Evolutionary conservation across 2,113 vertebrate genomes (phyloP).

Genomic region (Austrofundulus limnaeus): DNA sequence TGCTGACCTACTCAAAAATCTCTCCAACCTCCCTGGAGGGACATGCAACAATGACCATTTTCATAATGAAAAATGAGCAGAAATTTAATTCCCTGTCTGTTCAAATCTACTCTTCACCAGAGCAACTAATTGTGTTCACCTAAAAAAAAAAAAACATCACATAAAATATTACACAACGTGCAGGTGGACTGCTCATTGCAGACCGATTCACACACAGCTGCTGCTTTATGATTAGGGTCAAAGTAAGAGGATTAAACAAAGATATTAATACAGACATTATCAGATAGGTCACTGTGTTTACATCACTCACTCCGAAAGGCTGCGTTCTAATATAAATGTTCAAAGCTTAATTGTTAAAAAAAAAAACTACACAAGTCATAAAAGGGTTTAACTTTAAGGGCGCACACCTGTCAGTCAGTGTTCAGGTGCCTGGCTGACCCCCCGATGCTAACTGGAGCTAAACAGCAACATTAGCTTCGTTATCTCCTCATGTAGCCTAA

Average conservation of each 20-base stretch:
- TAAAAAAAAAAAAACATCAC: constrained; percentile 3
- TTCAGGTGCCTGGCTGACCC: constrained; percentile 5
- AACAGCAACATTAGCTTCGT: constrained; percentile 23
- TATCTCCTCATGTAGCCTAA: not conserved
- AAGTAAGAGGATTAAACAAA: constrained; percentile 72
- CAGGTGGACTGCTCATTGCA: constrained; percentile 25
- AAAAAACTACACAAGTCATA: not conserved
- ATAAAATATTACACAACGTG: not conserved
- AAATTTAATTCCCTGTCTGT: constrained; percentile 19
- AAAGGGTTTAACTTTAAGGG: not conserved
- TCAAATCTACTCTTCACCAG: not conserved
- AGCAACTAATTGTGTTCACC: not conserved
- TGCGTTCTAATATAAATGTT: not conserved
- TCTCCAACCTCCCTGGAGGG: constrained; percentile 18
- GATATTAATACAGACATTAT: constrained; percentile 68
- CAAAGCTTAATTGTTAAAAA: not conserved
- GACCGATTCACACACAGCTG: constrained; percentile 46
- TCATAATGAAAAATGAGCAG: constrained; percentile 30
- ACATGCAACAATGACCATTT: constrained; percentile 17
- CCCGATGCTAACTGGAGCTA: constrained; percentile 29
- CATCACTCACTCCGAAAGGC: not conserved
- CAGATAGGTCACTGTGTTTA: constrained; percentile 31
- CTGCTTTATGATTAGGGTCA: constrained; percentile 59
- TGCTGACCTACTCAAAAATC: constrained; percentile 35
- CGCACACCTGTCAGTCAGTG: not conserved